Base-by-base conservation (phyloP, 2,113 vertebrate species). In the Clarias gariepinus region DNA sequence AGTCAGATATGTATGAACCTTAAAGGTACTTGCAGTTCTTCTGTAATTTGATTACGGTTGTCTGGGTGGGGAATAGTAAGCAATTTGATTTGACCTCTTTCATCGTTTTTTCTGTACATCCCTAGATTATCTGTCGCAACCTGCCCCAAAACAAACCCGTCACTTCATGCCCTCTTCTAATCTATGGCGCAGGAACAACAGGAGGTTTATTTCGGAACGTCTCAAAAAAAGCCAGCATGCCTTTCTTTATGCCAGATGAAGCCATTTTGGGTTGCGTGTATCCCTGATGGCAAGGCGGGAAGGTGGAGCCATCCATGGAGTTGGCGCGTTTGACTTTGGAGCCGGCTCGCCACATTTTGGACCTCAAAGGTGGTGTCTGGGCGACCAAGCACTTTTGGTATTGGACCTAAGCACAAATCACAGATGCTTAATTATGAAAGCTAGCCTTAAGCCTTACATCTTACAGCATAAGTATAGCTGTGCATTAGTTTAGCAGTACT, bases 321-420 rank as follows among this genome's bases (percentile, higher is more conserved):
- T 95, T 94, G 78, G 95, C 95, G 57, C 95, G 92, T 91, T 94
- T 97, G 85, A 96, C 93, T 90, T 95, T 96, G 64, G 95, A 92
- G 3, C 93, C 90, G 63, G 93, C 91, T 21, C 93, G 93, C 63
- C 95, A 91, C 33, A 94, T 93, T 92, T 95, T 97, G 33, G 94
- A 89, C 91, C 94, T 96, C 2, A 93, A 89, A 19, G 94, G 95
- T 33, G 97, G 95, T 25, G 97, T 96, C 82, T 97, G 96, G 15
- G 97, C 96, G 87, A 98, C 97, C 90, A 99, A 95, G 92, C 97
- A 98, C 91, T 96, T 97, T 94, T 98, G 98, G 89, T 99, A 99
- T 91, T 98, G 97, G 71, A 98, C 96, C 98, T 99, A 94, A 9
- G 10, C 36, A 28, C 71, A 69, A 77, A 74, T 85, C 69, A 69